Percentiles rank a stretch among this genome's conserved stretches.
Conservation (phyloP, 2,888 invertebrate species). For the Clistopyga incitator region DNA sequence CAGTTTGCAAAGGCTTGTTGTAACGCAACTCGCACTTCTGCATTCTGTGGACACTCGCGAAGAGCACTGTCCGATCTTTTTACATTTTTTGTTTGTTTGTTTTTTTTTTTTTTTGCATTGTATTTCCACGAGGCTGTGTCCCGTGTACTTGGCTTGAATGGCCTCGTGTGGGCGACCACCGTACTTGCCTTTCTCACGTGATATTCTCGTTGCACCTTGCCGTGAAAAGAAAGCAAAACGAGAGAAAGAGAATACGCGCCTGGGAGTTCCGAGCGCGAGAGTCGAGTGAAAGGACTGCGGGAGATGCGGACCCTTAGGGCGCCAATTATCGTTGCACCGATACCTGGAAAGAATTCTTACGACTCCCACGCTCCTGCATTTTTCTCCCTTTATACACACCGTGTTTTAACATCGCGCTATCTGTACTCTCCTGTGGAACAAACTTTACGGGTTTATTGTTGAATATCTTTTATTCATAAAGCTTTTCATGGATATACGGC, state of each 20-base stretch:
- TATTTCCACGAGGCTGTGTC: background rate
- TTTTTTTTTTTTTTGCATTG: conserved; percentile 26
- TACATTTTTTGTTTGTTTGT: conserved; percentile 29
- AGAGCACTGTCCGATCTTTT: conserved; percentile 34
- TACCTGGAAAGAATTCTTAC: conserved; percentile 28
- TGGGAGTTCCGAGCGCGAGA: conserved; percentile 4
- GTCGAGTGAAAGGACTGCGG: conserved; percentile 24
- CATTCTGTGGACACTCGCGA: conserved; percentile 32
- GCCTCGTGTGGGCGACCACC: conserved; percentile 56
- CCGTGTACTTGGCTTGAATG: conserved; percentile 27
- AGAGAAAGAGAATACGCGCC: conserved; percentile 2
- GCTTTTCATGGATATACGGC: background rate
- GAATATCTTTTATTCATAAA: conserved; percentile 2
- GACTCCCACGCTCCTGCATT: conserved; percentile 38
- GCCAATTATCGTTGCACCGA: conserved; percentile 54
- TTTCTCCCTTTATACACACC: background rate
- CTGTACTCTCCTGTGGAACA: background rate
- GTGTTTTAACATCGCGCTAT: background rate
- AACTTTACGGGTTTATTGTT: background rate
- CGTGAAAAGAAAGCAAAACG: conserved; percentile 33
- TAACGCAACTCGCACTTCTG: conserved; percentile 44
- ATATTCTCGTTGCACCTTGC: conserved; percentile 51
- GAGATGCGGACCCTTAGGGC: conserved; percentile 46
- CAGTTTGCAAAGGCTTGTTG: conserved; percentile 45
- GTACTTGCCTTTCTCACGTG: conserved; percentile 36